phyloP scores from a whole-genome alignment of 1,140 invertebrate species.

The Forficula auricularia region DNA sequence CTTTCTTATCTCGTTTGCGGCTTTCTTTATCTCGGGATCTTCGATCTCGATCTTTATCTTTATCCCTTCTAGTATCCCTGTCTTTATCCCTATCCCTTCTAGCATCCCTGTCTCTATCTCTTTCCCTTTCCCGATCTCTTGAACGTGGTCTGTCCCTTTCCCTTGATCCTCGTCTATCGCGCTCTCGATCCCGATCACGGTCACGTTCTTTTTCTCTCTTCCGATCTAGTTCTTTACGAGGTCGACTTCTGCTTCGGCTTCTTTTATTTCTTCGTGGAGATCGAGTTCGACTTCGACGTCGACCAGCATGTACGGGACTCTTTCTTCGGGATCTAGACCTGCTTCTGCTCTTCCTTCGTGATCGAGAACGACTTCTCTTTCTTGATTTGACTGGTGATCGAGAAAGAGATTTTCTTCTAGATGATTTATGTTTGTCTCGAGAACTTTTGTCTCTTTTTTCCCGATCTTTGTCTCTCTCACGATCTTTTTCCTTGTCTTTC shows the following conservation, averaged over 20 bases:
- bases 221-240: slow-evolving; percentile 3
- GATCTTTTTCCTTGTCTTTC: slow-evolving; percentile 13
- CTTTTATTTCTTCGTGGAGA: slow-evolving; percentile 3
- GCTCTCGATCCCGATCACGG: not conserved
- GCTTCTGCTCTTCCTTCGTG: slow-evolving; percentile 6
- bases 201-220: slow-evolving; percentile 4
- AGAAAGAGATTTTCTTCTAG: slow-evolving; percentile 7
- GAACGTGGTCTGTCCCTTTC: slow-evolving; percentile 27
- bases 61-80: slow-evolving; percentile 8
- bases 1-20: slow-evolving; percentile 15
- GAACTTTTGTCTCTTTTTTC: slow-evolving; percentile 10
- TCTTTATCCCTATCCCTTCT: slow-evolving; percentile 26
- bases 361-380: slow-evolving; percentile 25
- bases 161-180: slow-evolving; percentile 16
- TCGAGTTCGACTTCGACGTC: slow-evolving; percentile 26
- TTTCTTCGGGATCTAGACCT: slow-evolving; percentile 7
- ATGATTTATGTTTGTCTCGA: slow-evolving; percentile 12
- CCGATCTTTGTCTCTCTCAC: slow-evolving; percentile 8
- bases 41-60: slow-evolving; percentile 8
- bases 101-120: slow-evolving; percentile 24
- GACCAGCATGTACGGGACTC: slow-evolving; percentile 12
- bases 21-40: slow-evolving; percentile 16
- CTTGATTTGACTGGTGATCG: slow-evolving; percentile 11
- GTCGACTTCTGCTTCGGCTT: not conserved
- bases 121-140: slow-evolving; percentile 25